Percentiles rank a stretch among this genome's conserved stretches.
These are phyloP conservation scores for Pseudopodoces humilis DNA, from an alignment of 2,113 vertebrate species.

Conservation along the genomic window DNA sequence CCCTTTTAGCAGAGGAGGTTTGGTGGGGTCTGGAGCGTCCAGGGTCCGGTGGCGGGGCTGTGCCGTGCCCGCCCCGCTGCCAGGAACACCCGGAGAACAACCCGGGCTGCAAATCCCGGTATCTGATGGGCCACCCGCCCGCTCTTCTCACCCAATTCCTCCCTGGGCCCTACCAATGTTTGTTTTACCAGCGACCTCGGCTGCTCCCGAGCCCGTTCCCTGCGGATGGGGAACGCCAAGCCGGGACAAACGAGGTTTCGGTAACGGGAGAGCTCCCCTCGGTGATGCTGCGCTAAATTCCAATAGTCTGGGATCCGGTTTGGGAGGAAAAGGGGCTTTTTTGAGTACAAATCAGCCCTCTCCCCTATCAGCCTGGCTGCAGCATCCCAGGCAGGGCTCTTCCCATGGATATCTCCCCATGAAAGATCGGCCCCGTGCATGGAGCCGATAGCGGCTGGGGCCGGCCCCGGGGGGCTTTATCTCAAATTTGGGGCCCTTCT, in stretches of 20 bases:
- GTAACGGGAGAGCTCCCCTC: background rate
- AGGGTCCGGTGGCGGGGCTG: background rate
- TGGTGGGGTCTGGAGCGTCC: fast-evolving
- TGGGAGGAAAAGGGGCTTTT: background rate
- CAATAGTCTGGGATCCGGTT: fast-evolving
- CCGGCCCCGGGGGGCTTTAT: constrained; percentile 77
- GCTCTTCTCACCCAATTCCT: constrained; percentile 42
- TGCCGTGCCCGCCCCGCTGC: background rate
- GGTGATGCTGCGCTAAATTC: background rate
- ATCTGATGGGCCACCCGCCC: constrained; percentile 52
- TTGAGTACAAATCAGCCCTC: background rate
- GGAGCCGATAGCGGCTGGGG: constrained; percentile 80
- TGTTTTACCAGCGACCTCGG: constrained; percentile 1
- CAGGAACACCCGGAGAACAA: background rate
- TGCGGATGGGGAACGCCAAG: background rate
- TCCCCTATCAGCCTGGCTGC: background rate
- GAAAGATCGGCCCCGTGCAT: constrained; percentile 79
- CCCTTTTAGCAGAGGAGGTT: background rate
- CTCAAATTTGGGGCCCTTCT: constrained; percentile 86
- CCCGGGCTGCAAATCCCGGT: background rate
- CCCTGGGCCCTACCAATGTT: background rate
- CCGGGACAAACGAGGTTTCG: background rate
- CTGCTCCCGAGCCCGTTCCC: background rate
- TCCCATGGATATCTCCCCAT: constrained; percentile 61
- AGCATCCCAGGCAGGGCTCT: background rate